These are phyloP conservation scores for Aethina tumida DNA, from an alignment of 1,140 invertebrate species.

Conservation along the genomic window DNA sequence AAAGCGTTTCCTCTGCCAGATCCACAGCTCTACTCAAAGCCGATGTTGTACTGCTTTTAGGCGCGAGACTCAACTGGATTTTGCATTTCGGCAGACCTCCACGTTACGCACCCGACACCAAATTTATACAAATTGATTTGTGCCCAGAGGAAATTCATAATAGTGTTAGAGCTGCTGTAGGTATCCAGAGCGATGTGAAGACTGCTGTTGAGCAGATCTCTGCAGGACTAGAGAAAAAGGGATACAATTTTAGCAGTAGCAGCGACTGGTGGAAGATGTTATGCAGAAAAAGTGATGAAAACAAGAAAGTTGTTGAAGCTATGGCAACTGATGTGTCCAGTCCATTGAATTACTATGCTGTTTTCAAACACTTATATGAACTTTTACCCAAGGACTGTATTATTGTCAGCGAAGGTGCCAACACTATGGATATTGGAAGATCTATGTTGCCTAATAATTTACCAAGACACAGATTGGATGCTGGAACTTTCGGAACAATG, in stretches of 20 bases:
- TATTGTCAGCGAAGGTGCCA: constrained; percentile 95
- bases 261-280: constrained; percentile 49
- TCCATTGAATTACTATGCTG: constrained; percentile 90
- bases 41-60: constrained; percentile 81
- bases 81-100: constrained; percentile 91
- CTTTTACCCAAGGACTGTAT: constrained; percentile 71
- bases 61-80: constrained; percentile 94
- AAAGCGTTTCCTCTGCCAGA: constrained; percentile 75
- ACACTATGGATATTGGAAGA: constrained; percentile 96
- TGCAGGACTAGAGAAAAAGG: constrained; percentile 42
- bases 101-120: constrained; percentile 69
- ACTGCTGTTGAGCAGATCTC: constrained; percentile 23
- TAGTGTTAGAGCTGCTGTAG: constrained; percentile 49
- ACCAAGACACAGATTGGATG: constrained; percentile 78
- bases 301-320: constrained; percentile 44
- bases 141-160: constrained; percentile 87
- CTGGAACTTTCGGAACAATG: constrained; percentile 95
- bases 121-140: constrained; percentile 89
- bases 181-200: constrained; percentile 31
- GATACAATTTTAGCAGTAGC: constrained; percentile 39
- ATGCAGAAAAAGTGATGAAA: constrained; percentile 48
- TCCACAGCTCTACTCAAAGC: constrained; percentile 77
- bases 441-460: constrained; percentile 73
- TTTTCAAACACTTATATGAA: constrained; percentile 71
- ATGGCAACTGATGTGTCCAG: constrained; percentile 53